phyloP scores from a whole-genome alignment of 2,113 vertebrate genomes.

The Pipra filicauda region DNA sequence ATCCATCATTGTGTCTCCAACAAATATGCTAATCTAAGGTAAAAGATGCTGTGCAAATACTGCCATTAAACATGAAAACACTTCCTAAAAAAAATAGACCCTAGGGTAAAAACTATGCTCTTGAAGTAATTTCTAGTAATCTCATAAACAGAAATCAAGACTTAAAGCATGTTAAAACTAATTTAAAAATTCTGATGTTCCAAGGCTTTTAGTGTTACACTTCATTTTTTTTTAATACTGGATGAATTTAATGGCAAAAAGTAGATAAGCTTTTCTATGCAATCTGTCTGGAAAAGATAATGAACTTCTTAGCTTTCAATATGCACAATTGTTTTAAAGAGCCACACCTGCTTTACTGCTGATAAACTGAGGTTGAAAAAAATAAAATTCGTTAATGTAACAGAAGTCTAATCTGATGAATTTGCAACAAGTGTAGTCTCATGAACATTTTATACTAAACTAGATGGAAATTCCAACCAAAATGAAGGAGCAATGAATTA shows the following conservation, averaged over 20 bases:
- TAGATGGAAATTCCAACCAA: constrained; percentile 7
- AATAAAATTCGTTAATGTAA: background rate
- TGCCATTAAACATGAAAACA: background rate
- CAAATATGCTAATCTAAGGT: background rate
- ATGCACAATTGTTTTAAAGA: constrained; percentile 21
- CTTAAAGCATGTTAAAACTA: background rate
- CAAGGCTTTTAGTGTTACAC: background rate
- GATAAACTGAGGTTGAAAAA: constrained; percentile 42
- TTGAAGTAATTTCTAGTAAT: background rate
- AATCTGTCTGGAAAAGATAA: constrained; percentile 15
- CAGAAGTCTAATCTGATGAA: constrained; percentile 22
- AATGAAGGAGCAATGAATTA: constrained; percentile 9
- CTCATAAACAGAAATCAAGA: background rate
- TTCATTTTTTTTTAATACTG: background rate
- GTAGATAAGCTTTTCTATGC: background rate
- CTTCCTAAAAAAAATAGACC: background rate
- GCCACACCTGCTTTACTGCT: constrained; percentile 1
- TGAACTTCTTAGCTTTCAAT: background rate
- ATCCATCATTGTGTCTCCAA: background rate
- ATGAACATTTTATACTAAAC: background rate
- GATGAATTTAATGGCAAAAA: background rate
- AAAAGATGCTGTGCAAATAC: constrained; percentile 28
- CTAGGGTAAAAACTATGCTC: background rate
- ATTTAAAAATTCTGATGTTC: background rate
- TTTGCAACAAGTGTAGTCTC: background rate